Evolutionary conservation across 1,140 invertebrate species (phyloP), one percentile per base, ranked within the genome.

Genomic region (Zaprionus africanus): DNA sequence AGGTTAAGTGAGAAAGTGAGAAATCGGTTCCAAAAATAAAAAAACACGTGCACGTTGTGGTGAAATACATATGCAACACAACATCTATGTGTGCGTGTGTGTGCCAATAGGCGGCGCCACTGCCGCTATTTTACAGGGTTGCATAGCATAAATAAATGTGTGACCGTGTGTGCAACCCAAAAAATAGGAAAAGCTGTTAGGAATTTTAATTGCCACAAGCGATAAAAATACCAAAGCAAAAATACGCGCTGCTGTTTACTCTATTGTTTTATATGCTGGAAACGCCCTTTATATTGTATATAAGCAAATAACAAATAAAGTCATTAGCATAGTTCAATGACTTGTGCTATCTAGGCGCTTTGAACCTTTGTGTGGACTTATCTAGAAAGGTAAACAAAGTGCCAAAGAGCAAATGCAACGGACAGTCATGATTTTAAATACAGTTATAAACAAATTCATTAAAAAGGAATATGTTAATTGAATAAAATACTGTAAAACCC

Each of bases 1-100:
- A 87, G 84, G 84, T 87, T 87, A 87, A 82, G 67, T 60, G 57
- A 34, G 34, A 64, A 46, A 31, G 49, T 24, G 1, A 26, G 59
- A 65, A 43, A 56, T 26, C 17, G 24, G 36, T 56, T 56, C 24
- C 38, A 24, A 56, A 68, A 61, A 56, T 56, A 56, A 4, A 17
- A 15, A 51, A 59, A 51, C 68, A 76, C 69, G 74, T 76, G 74
- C 38, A 24, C 46, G 46, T 19, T 34, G n/a, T 15, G n/a, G n/a
- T 15, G n/a, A 26, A 22, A 62, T 24, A 65, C 19, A 49, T 13
- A 51, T 51, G 46, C 46, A 51, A 22, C 17, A 51, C 38, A 7
- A 17, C 19, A 22, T 13, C 17, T 24, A 13, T 51, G 46, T 24
- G 17, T 22, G 22, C 22, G 2, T 49, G n/a, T 46, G 19, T 49